Evolutionary conservation across 2,797 vertebrate genomes (phyloP).

Genomic region (Anabas testudineus): DNA sequence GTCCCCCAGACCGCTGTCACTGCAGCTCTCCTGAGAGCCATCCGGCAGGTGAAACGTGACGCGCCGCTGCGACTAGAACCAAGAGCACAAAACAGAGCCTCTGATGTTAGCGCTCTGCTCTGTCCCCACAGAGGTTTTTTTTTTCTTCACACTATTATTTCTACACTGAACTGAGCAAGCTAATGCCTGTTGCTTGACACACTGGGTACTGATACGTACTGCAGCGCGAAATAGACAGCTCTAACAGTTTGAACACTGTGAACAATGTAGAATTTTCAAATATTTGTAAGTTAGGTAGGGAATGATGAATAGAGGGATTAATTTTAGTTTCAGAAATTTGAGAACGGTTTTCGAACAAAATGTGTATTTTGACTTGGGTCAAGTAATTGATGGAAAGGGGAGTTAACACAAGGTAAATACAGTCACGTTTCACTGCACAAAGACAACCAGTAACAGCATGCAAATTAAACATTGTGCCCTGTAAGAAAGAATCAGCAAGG

Average conservation of each 20-base stretch:
- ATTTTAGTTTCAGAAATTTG: constrained; percentile 26
- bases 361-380: constrained; percentile 51
- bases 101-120: constrained; percentile 89
- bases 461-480: constrained; percentile 55
- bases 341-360: constrained; percentile 25
- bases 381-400: constrained; percentile 49
- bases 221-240: constrained; percentile 51
- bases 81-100: constrained; percentile 94
- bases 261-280: constrained; percentile 43
- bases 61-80: constrained; percentile 98
- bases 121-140: constrained; percentile 51
- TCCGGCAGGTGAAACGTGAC: constrained; percentile 99
- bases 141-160: constrained; percentile 38
- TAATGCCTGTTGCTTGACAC: constrained; percentile 49
- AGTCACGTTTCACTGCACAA: constrained; percentile 84
- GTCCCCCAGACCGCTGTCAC: constrained; percentile 99
- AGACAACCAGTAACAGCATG: constrained; percentile 67
- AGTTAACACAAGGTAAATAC: constrained; percentile 61
- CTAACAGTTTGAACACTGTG: constrained; percentile 27
- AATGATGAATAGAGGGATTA: constrained; percentile 18
- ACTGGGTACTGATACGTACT: constrained; percentile 38
- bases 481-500: constrained; percentile 50
- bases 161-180: constrained; percentile 53
- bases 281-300: constrained; percentile 33
- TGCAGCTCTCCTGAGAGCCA: constrained; percentile 99